These are phyloP conservation scores for Proterorhinus semilunaris DNA, from an alignment of 2,113 vertebrate genomes.

Conservation along the genomic window DNA sequence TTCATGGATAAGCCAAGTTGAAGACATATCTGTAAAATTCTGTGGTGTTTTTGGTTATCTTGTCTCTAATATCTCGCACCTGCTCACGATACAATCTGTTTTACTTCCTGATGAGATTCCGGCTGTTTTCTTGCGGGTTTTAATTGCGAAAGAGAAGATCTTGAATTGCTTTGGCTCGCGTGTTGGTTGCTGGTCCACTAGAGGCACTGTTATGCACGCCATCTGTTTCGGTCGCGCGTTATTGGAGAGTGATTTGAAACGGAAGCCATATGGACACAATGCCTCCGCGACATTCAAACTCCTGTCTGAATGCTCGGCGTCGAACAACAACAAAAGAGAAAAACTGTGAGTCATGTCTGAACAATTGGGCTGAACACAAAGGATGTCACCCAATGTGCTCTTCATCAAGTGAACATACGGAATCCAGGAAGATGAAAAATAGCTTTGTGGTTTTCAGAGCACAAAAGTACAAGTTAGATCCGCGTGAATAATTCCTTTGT, in stretches of 20 bases:
- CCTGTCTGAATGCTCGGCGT: conserved; percentile 13
- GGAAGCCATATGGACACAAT: background rate
- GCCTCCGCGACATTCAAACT: conserved; percentile 9
- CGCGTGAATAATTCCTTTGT: background rate
- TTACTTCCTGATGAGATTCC: background rate
- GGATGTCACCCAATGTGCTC: background rate
- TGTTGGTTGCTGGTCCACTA: background rate
- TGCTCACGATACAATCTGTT: background rate
- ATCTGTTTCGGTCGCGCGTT: background rate
- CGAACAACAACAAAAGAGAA: conserved; percentile 17
- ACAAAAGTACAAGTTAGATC: conserved; percentile 21
- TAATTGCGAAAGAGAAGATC: background rate
- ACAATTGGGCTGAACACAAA: conserved; percentile 1
- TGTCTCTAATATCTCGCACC: background rate
- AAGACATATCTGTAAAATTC: background rate
- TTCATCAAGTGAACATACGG: background rate
- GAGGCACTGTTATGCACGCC: background rate
- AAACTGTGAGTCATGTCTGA: background rate
- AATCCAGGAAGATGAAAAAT: conserved; percentile 22
- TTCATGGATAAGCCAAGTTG: background rate
- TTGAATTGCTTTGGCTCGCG: background rate
- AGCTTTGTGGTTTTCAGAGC: conserved; percentile 4
- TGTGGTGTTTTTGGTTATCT: background rate
- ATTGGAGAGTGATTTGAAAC: conserved; percentile 1
- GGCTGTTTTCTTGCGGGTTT: background rate